These are phyloP conservation scores for Hipparchia semele DNA, from an alignment of 2,888 invertebrate species.

Conservation along the genomic window DNA sequence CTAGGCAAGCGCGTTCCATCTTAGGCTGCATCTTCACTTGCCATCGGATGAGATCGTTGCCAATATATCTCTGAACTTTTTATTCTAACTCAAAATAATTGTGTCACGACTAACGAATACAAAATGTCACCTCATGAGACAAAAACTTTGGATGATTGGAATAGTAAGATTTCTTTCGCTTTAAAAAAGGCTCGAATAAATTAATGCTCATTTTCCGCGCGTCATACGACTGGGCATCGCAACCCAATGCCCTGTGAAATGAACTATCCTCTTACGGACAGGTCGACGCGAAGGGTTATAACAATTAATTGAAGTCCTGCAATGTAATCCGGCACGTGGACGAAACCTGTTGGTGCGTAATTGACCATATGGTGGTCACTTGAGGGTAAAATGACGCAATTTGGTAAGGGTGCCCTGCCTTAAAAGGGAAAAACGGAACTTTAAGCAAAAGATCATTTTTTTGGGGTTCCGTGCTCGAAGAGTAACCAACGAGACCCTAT, in stretches of 20 bases:
- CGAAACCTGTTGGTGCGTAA: slow-evolving; percentile 59
- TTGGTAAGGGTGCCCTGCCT: slow-evolving; percentile 1
- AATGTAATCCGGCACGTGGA: slow-evolving; percentile 64
- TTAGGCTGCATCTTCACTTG: no score
- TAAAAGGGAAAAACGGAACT: not conserved
- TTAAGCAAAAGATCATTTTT: not conserved
- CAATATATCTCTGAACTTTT: no score
- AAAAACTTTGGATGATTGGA: no score
- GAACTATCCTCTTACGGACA: slow-evolving; percentile 54
- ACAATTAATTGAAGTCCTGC: slow-evolving; percentile 76
- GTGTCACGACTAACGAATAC: no score
- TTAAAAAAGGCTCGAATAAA: not conserved
- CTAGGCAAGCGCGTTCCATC: no score
- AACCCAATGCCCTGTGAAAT: slow-evolving; percentile 61
- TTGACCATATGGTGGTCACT: slow-evolving; percentile 63
- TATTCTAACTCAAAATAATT: no score
- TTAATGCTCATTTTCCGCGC: slow-evolving; percentile 35
- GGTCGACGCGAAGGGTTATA: slow-evolving; percentile 61
- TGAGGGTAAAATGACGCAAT: slow-evolving; percentile 15
- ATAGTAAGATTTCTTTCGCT: not conserved
- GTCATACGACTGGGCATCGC: slow-evolving; percentile 45
- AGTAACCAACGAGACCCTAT: no score
- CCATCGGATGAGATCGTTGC: no score
- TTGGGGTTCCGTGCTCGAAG: no score
- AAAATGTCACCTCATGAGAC: no score